Evolutionary conservation across 2,888 invertebrate genomes (phyloP).

Genomic region (Ochropleura plecta): DNA sequence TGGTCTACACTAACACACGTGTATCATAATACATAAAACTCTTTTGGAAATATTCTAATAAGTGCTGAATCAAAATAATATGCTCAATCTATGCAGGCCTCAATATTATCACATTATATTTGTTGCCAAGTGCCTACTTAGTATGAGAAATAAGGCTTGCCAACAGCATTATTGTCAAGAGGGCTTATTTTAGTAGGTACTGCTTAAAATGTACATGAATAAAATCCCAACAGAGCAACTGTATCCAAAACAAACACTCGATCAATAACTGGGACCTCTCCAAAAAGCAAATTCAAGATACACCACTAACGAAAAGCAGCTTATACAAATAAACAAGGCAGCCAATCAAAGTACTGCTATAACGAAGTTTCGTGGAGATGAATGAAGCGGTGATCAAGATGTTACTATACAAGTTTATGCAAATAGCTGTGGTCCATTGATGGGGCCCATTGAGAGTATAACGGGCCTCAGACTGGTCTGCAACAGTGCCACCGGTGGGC

Average conservation of each 20-base stretch:
- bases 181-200: background rate
- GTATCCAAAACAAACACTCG: conserved; percentile 35
- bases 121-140: conserved; percentile 5
- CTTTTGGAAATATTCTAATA: background rate
- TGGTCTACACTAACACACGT: conserved; percentile 9
- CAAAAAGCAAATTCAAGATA: conserved; percentile 31
- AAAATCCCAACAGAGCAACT: conserved; percentile 14
- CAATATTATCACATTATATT: background rate
- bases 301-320: conserved; percentile 21
- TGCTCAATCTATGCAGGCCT: background rate
- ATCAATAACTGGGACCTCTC: conserved; percentile 28
- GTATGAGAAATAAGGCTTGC: conserved; percentile 1
- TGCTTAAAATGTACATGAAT: conserved; percentile 8
- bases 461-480: conserved; percentile 73
- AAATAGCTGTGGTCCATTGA: conserved; percentile 79
- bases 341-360: conserved; percentile 64
- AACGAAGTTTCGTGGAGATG: conserved; percentile 65
- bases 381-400: conserved; percentile 68
- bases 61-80: background rate
- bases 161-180: conserved; percentile 1
- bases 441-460: conserved; percentile 78
- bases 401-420: conserved; percentile 79
- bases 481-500: conserved; percentile 59
- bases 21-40: conserved; percentile 1
- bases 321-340: conserved; percentile 48